A percentile compares a stretch with the other conserved stretches of the same genome.
Evolutionary conservation across 2,888 invertebrate species (phyloP).

Genomic region (Phorcus lineatus): DNA sequence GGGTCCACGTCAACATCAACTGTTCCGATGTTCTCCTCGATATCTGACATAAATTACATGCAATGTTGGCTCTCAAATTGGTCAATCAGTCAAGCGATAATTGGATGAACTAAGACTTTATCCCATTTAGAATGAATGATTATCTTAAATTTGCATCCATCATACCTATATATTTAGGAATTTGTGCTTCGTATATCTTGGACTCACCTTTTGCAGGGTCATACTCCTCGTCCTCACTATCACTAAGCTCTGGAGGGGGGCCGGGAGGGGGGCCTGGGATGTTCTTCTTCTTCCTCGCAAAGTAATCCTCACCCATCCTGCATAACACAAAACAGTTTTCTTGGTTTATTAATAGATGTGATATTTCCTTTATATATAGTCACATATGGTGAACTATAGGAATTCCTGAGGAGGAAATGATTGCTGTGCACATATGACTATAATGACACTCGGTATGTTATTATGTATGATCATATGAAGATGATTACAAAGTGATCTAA

Average conservation of each 20-base stretch:
- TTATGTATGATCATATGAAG: too few species aligned
- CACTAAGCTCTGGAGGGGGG: constrained; percentile 73
- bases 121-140: too few species aligned
- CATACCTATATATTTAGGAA: too few species aligned
- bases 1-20: constrained; percentile 59
- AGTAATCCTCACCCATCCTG: background rate
- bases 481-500: too few species aligned
- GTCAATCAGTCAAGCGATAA: too few species aligned
- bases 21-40: constrained; percentile 56
- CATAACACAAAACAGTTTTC: background rate
- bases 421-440: background rate
- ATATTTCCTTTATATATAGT: background rate
- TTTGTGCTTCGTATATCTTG: too few species aligned
- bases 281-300: constrained; percentile 51
- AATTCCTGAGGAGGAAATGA: too few species aligned
- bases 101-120: too few species aligned
- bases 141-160: too few species aligned
- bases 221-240: constrained; percentile 72
- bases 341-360: background rate
- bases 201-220: constrained; percentile 64
- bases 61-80: too few species aligned
- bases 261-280: constrained; percentile 75
- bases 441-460: too few species aligned
- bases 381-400: background rate
- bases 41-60: constrained; percentile 37